Evolutionary conservation across 2,888 invertebrate species (phyloP).

Genomic region (Pemphredon lugubris): DNA sequence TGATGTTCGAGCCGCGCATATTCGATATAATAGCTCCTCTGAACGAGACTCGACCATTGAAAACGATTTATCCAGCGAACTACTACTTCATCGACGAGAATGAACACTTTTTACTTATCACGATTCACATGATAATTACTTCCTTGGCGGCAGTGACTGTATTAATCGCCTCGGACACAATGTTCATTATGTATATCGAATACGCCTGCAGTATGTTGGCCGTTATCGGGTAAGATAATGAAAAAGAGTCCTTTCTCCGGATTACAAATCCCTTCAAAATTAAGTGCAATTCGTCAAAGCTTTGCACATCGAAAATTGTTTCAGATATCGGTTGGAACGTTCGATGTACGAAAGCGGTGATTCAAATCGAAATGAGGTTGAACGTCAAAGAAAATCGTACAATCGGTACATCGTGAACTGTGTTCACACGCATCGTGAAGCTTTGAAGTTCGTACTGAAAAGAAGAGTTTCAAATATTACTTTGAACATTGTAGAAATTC

Average conservation of each 20-base stretch:
- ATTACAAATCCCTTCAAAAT: too few species aligned
- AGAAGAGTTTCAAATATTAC: neutral
- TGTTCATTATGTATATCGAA: slow-evolving; percentile 11
- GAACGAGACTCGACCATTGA: slow-evolving; percentile 22
- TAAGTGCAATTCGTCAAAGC: too few species aligned
- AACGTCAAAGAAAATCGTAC: neutral
- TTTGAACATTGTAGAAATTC: neutral
- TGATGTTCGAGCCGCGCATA: slow-evolving; percentile 1
- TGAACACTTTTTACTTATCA: slow-evolving; percentile 9
- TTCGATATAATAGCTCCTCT: slow-evolving; percentile 23
- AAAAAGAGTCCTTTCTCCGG: too few species aligned
- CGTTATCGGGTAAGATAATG: slow-evolving; percentile 14
- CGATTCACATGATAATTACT: neutral
- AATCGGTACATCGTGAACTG: neutral
- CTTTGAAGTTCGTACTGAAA: slow-evolving; percentile 24
- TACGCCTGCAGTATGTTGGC: slow-evolving; percentile 21
- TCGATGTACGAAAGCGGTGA: neutral
- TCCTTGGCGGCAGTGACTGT: neutral
- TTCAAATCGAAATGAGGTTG: neutral
- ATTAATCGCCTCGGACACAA: slow-evolving; percentile 3
- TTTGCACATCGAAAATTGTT: neutral
- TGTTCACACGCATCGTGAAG: slow-evolving; percentile 12
- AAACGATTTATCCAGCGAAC: neutral
- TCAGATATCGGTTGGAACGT: slow-evolving; percentile 15
- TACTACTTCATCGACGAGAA: slow-evolving; percentile 22